Conservation (phyloP, 2,888 invertebrate genomes). For the Dioctria rufipes region DNA sequence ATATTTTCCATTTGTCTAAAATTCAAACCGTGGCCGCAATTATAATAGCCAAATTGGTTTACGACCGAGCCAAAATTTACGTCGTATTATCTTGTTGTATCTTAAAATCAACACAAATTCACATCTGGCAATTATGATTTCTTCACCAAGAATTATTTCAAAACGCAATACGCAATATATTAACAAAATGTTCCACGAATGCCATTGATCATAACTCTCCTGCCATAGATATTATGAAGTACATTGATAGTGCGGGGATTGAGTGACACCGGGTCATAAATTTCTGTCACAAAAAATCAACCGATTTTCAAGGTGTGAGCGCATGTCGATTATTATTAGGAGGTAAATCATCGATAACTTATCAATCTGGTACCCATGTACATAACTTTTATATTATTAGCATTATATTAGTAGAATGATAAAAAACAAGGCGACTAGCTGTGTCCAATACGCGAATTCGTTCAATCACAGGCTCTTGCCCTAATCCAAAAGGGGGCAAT, state of each 20-base stretch:
- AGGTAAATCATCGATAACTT: constrained; percentile 23
- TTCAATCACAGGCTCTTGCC: constrained; percentile 50
- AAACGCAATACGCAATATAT: too few relatives aligned
- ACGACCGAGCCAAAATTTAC: too few relatives aligned
- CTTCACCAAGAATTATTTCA: too few relatives aligned
- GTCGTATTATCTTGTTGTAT: too few relatives aligned
- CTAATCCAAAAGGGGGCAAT: constrained; percentile 39
- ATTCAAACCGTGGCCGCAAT: too few relatives aligned
- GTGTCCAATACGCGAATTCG: neutral
- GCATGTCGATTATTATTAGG: neutral
- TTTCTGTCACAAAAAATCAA: neutral
- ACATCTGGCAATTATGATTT: too few relatives aligned
- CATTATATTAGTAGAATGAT: neutral
- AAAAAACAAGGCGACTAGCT: constrained; percentile 44
- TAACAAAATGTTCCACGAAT: neutral
- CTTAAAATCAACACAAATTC: too few relatives aligned
- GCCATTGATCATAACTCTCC: constrained; percentile 10
- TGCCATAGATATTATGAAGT: constrained; percentile 2
- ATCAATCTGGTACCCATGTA: constrained; percentile 20
- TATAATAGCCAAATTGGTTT: too few relatives aligned
- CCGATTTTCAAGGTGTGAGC: constrained; percentile 39
- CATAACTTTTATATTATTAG: constrained; percentile 15
- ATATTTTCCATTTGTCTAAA: too few relatives aligned
- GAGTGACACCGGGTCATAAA: constrained; percentile 38
- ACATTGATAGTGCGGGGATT: constrained; percentile 17